Evolutionary conservation across 2,113 vertebrate genomes (phyloP), one percentile per base, ranked within the genome.

Genomic region (Rhombomys opimus): DNA sequence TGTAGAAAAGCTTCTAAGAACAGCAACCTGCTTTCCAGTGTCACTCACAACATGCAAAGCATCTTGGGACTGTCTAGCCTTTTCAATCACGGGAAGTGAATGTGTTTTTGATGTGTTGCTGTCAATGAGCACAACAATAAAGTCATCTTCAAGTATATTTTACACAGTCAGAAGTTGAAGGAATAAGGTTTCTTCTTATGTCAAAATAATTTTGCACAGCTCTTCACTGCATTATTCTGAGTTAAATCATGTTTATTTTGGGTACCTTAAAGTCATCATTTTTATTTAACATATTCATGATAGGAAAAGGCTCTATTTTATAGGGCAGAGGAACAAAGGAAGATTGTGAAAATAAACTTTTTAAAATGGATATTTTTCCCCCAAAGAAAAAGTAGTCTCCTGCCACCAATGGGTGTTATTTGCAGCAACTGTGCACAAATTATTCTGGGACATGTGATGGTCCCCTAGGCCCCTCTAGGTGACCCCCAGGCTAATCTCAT

Each of bases 401-500:
- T 54, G 54, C 41, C 50, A 90, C 93, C 96, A 92, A 35, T 95
- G 93, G 88, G 95, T 94, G 67, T 92, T 96, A 89, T 57, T 86
- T 68, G 65, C n/a, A 90, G 95, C 25, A 82, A 95, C 54, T 70
- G 59, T 65, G 91, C 90, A 92, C 89, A 97, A 95, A 96, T 97
- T 96, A 97, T 93, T 97, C 95, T 90, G 97, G 96, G 96, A 96
- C 2, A 25, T 50, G 15, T 61, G 59, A 38, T 90, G 77, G 95
- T 97, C 96, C 86, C 97, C 2, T 52, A 87, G 67, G 94, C 81
- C 95, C 96, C 96, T 97, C 81, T 25, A 90, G 97, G 97, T 97
- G 97, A 97, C 96, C 97, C 90, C 50, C 90, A 78, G 97, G 97
- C 97, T 92, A 97, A 95, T 97, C 97, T 98, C 97, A 98, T 97